These are phyloP conservation scores for Ernsta delagoae DNA, from an alignment of 2,888 invertebrate species.

Conservation along the genomic window DNA sequence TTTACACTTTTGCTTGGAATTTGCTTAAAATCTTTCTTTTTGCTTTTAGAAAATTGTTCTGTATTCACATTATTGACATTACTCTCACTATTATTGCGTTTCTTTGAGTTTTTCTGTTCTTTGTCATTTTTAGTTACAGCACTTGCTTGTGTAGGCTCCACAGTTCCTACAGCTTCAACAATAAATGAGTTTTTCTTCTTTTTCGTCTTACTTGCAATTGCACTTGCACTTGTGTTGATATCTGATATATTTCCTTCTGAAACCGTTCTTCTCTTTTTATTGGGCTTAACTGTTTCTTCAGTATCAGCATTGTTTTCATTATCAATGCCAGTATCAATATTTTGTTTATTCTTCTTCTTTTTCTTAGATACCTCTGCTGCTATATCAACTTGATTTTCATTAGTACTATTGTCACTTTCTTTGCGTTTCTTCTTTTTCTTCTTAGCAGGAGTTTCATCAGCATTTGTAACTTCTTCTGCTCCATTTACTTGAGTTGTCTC, in stretches of 20 bases:
- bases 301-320: slow-evolving; percentile 6
- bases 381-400: slow-evolving; percentile 14
- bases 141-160: slow-evolving; percentile 52
- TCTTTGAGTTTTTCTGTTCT: slow-evolving; percentile 14
- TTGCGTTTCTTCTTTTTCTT: slow-evolving; percentile 44
- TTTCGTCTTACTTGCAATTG: slow-evolving; percentile 49
- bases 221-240: slow-evolving; percentile 26
- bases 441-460: slow-evolving; percentile 32
- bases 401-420: slow-evolving; percentile 26
- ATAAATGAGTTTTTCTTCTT: slow-evolving; percentile 55
- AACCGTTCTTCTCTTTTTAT: slow-evolving; percentile 20
- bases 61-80: slow-evolving; percentile 46
- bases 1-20: slow-evolving; percentile 38
- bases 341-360: slow-evolving; percentile 40
- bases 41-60: slow-evolving; percentile 46
- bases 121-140: slow-evolving; percentile 1
- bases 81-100: slow-evolving; percentile 35
- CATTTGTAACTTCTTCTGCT: slow-evolving; percentile 39
- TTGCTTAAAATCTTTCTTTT: slow-evolving; percentile 44
- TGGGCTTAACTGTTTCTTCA: slow-evolving; percentile 10
- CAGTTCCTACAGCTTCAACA: slow-evolving; percentile 54
- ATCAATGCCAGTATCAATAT: slow-evolving; percentile 19
- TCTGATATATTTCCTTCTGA: slow-evolving; percentile 21
- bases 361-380: slow-evolving; percentile 35
- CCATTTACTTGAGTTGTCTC: slow-evolving; percentile 33